phyloP scores from a whole-genome alignment of 2,888 invertebrate genomes.

The Dasypolia templi region DNA sequence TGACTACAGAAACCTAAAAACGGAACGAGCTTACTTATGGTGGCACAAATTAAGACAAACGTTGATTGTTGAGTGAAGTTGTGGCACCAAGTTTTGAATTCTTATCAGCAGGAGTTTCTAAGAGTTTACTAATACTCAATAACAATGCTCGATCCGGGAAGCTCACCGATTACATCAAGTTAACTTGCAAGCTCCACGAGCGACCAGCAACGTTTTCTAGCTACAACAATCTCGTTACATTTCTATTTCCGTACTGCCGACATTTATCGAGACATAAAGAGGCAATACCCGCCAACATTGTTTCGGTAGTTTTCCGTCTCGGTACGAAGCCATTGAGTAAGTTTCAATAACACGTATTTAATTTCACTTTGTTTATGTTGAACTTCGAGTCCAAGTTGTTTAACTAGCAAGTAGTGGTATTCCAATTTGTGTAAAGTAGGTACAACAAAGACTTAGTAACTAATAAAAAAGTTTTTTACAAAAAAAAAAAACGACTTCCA shows the following conservation, averaged over 20 bases:
- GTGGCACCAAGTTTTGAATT: not conserved
- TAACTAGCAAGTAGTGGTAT: too few relatives aligned
- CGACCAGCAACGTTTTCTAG: not conserved
- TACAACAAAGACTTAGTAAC: too few relatives aligned
- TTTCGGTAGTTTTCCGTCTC: too few relatives aligned
- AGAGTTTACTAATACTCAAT: not conserved
- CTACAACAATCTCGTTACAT: constrained; percentile 33
- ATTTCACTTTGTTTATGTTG: too few relatives aligned
- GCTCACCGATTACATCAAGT: not conserved
- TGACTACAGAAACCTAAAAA: too few relatives aligned
- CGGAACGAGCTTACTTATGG: not conserved
- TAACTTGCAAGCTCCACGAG: not conserved
- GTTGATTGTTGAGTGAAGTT: not conserved
- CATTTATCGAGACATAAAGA: constrained; percentile 36
- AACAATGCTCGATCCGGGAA: not conserved
- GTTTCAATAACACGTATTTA: too few relatives aligned
- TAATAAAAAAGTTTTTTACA: too few relatives aligned
- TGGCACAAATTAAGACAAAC: not conserved
- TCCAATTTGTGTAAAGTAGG: too few relatives aligned
- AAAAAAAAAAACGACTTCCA: too few relatives aligned
- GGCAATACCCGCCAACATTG: constrained; percentile 17
- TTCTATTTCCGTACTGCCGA: constrained; percentile 37
- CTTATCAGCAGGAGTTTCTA: not conserved
- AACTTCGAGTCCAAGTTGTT: too few relatives aligned
- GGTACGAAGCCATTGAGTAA: too few relatives aligned